Base-by-base conservation (phyloP, 2,888 invertebrate genomes). In the Allolobophora icterica region DNA sequence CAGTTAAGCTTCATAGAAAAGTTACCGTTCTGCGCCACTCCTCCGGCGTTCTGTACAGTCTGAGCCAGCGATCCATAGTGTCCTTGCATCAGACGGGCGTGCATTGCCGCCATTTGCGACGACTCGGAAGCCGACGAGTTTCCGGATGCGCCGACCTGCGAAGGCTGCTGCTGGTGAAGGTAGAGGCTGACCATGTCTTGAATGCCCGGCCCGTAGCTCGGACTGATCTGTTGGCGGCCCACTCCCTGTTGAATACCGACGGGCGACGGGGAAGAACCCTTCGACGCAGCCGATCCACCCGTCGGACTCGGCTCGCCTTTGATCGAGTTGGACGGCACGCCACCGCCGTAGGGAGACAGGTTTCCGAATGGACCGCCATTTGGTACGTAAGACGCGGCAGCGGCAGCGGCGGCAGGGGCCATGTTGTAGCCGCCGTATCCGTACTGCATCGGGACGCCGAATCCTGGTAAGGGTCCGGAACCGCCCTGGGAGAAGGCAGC, bases 261-360 rank as follows among this genome's bases (percentile, higher is more conserved):
- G 35, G 87, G 87, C 87, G 87, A 87, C 13, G 87, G 87, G 21
- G 87, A 87, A 35, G 87, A 87, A 6, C 87, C 87, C 35, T 87
- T 87, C 19, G 87, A 87, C 35, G 35, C 87, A 3, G n/a, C 71
- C 89, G 90, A 52, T 84, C 33, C 52, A 35, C 89, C 89, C 38
- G 58, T 40, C 34, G 91, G 91, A 58, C 91, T 91, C 38, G 89
- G 52, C 90, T 91, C 90, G 24, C 45, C 35, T 40, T 91, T 91
- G 87, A 91, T 71, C n/a, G 87, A 42, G 90, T 90, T 91, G 38
- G 89, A 35, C 35, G 90, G 87, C n/a, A 38, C 17, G 13, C 35
- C 87, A 19, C 87, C 38, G 87, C 87, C 87, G 87, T 87, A 87
- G 21, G 87, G 87, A 19, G 87, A 35, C 34, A 87, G 5, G 21